Percentiles rank a stretch among this genome's conserved stretches.
Evolutionary conservation across 2,888 invertebrate genomes (phyloP).

Genomic region (Spodoptera littoralis): DNA sequence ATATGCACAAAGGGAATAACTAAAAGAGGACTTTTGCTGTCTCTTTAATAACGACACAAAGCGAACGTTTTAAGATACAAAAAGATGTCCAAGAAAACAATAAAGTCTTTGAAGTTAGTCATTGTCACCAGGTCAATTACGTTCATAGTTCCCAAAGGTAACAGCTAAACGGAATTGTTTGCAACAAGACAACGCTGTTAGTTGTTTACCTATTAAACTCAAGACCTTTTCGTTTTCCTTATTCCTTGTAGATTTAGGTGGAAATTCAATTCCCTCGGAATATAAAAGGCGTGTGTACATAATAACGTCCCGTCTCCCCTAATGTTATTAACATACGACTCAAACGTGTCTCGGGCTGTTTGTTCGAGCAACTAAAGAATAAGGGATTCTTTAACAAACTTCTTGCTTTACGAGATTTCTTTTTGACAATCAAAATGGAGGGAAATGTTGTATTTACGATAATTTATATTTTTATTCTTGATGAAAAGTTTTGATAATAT

Average conservation of each 20-base stretch:
- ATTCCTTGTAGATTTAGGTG: conserved; percentile 59
- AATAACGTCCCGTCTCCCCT: conserved; percentile 44
- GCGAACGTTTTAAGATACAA: conserved; percentile 11
- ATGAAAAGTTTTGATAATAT: conserved; percentile 1
- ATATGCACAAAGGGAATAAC: conserved; percentile 33
- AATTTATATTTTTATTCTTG: background rate
- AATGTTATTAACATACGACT: conserved; percentile 62
- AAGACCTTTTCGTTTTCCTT: conserved; percentile 46
- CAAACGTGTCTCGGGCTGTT: conserved; percentile 62
- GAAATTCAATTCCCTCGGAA: conserved; percentile 56
- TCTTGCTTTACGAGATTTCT: conserved; percentile 11
- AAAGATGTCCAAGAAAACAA: conserved; percentile 8
- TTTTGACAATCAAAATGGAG: conserved; percentile 9
- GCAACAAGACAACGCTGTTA: conserved; percentile 23
- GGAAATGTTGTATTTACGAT: background rate
- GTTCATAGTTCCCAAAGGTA: conserved; percentile 22
- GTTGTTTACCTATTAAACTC: conserved; percentile 55
- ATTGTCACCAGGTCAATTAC: conserved; percentile 27
- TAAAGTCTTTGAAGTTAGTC: conserved; percentile 4
- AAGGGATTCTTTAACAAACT: conserved; percentile 37
- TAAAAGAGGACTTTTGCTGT: conserved; percentile 3
- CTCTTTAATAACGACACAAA: conserved; percentile 8
- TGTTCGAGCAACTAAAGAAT: conserved; percentile 52
- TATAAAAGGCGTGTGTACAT: conserved; percentile 59
- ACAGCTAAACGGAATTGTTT: conserved; percentile 37